A percentile compares a stretch with the other conserved stretches of the same genome.
These are phyloP conservation scores for Calypte anna DNA, from an alignment of 2,113 vertebrate genomes.

Conservation along the genomic window DNA sequence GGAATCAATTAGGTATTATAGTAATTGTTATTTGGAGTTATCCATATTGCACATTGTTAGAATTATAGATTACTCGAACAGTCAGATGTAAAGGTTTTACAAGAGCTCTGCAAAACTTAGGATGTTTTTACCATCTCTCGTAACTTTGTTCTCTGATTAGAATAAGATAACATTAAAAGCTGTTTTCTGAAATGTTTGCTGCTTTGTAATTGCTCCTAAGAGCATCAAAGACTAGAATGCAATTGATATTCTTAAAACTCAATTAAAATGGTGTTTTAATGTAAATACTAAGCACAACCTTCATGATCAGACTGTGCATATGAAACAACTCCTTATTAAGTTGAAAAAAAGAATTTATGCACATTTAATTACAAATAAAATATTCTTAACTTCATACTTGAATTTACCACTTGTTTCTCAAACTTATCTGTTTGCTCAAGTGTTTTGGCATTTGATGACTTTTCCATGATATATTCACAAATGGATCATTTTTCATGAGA, in stretches of 20 bases:
- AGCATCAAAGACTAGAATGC: constrained; percentile 18
- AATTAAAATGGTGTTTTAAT: constrained; percentile 16
- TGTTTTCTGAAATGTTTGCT: constrained; percentile 8
- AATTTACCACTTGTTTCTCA: background rate
- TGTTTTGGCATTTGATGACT: background rate
- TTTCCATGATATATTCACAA: background rate
- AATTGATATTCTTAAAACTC: background rate
- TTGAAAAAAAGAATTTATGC: background rate
- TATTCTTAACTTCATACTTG: background rate
- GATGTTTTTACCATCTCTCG: background rate
- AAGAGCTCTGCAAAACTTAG: background rate
- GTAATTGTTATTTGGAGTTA: background rate
- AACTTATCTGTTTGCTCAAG: background rate
- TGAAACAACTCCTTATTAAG: background rate
- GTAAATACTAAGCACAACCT: background rate
- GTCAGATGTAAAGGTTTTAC: background rate
- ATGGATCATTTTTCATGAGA: background rate
- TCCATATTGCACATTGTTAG: background rate
- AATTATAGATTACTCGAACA: background rate
- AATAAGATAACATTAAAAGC: background rate
- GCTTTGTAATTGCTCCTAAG: background rate
- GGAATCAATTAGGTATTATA: background rate
- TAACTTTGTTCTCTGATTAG: constrained; percentile 46
- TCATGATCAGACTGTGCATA: background rate
- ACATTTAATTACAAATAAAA: background rate